phyloP scores from a whole-genome alignment of 2,797 vertebrate genomes.

The Gadopsis bispinosus region DNA sequence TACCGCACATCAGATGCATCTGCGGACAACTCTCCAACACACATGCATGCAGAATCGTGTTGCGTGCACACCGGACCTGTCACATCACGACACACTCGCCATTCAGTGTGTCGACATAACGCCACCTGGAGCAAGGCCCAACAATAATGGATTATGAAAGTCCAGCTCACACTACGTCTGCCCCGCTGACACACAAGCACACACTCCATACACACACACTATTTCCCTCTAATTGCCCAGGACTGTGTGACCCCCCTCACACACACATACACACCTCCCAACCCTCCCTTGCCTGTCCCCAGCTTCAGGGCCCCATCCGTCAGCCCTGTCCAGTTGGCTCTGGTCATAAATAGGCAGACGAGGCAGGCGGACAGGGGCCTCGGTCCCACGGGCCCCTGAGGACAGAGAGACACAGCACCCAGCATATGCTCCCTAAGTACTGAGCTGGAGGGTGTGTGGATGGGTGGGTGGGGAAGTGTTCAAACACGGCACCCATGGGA shows the following conservation, averaged over 20 bases:
- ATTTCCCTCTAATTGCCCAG: constrained; percentile 67
- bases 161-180: constrained; percentile 73
- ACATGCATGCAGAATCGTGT: constrained; percentile 20
- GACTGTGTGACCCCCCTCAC: constrained; percentile 26
- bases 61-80: constrained; percentile 61
- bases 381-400: constrained; percentile 59
- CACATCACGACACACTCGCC: constrained; percentile 73
- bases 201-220: constrained; percentile 27
- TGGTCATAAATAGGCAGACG: constrained; percentile 75
- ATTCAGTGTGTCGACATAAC: constrained; percentile 73
- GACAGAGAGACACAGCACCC: constrained; percentile 69
- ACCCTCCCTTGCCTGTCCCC: constrained; percentile 58
- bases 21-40: constrained; percentile 51
- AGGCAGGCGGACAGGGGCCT: constrained; percentile 63
- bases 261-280: not conserved
- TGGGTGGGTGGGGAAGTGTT: constrained; percentile 50
- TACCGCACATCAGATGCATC: constrained; percentile 77
- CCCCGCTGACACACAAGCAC: constrained; percentile 42
- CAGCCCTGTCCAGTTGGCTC: constrained; percentile 79
- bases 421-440: constrained; percentile 78
- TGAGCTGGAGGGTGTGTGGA: constrained; percentile 67
- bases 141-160: constrained; percentile 82
- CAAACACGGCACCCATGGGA: constrained; percentile 63
- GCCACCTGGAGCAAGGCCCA: constrained; percentile 79
- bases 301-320: constrained; percentile 75